Evolutionary conservation across 2,113 vertebrate genomes (phyloP).

Genomic region (Nothocercus julius): DNA sequence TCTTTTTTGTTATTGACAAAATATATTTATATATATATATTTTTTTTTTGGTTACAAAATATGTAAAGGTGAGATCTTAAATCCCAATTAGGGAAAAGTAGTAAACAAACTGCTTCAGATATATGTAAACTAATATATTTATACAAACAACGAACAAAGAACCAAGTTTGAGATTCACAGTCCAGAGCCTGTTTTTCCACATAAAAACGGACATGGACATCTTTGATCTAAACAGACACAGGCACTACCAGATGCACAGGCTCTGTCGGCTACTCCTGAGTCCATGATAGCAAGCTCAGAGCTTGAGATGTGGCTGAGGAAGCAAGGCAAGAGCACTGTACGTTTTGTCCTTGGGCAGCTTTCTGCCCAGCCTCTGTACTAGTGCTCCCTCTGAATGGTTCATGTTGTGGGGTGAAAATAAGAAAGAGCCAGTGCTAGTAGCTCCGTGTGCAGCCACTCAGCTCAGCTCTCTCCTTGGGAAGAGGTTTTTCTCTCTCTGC

Average conservation of each 20-base stretch:
- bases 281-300: accelerated
- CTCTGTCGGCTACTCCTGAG: not conserved
- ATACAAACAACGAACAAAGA: not conserved
- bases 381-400: not conserved
- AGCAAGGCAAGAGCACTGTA: not conserved
- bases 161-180: not conserved
- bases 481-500: not conserved
- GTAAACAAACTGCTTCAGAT: not conserved
- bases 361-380: not conserved
- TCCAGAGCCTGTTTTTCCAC: not conserved
- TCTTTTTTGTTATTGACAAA: not conserved
- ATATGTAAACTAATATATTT: not conserved
- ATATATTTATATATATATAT: too few relatives aligned
- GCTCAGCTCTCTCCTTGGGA: not conserved
- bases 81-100: not conserved
- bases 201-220: not conserved
- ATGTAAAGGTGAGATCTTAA: not conserved
- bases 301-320: not conserved
- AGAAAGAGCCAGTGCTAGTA: not conserved
- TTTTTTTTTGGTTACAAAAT: not conserved
- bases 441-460: not conserved
- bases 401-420: not conserved
- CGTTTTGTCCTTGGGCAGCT: accelerated
- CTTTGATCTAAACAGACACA: not conserved
- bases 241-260: not conserved